Conservation (phyloP, 2,113 vertebrate species). For the Azemiops feae region DNA sequence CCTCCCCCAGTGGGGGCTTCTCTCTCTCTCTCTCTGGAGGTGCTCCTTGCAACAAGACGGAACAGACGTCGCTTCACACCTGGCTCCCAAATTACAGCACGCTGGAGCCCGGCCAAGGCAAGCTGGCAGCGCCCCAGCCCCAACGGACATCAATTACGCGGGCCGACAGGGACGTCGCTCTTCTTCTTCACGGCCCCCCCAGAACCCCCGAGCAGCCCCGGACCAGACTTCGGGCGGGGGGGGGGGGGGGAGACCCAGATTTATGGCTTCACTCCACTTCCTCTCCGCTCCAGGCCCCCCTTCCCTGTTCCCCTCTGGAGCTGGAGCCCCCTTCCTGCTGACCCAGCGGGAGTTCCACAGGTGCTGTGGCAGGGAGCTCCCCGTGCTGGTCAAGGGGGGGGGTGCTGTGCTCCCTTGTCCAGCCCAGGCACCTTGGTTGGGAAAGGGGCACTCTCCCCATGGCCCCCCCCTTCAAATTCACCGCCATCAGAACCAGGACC, state of each 20-base stretch:
- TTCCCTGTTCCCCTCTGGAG: neutral
- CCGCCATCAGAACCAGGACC: neutral
- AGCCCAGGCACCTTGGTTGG: neutral
- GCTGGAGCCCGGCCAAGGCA: constrained; percentile 75
- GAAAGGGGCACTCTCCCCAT: neutral
- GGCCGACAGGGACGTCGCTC: constrained; percentile 69
- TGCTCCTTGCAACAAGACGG: constrained; percentile 75
- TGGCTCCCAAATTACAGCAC: constrained; percentile 78
- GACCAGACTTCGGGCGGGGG: constrained; percentile 32
- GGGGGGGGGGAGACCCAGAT: constrained; percentile 48
- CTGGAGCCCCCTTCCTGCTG: neutral
- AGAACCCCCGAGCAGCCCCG: constrained; percentile 66
- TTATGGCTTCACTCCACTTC: constrained; percentile 55
- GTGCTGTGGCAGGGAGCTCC: neutral
- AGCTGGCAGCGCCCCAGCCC: constrained; percentile 80
- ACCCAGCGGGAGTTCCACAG: neutral
- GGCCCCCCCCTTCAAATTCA: neutral
- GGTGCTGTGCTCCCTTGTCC: too few species aligned
- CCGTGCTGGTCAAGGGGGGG: neutral
- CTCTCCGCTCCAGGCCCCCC: neutral
- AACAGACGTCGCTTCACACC: constrained; percentile 81
- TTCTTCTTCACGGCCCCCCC: constrained; percentile 57
- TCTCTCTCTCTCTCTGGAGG: constrained; percentile 58
- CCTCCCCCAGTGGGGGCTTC: constrained; percentile 66
- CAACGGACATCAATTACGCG: constrained; percentile 81